Evolutionary conservation across 1,140 invertebrate species (phyloP).

Genomic region (Cydia pomonella): DNA sequence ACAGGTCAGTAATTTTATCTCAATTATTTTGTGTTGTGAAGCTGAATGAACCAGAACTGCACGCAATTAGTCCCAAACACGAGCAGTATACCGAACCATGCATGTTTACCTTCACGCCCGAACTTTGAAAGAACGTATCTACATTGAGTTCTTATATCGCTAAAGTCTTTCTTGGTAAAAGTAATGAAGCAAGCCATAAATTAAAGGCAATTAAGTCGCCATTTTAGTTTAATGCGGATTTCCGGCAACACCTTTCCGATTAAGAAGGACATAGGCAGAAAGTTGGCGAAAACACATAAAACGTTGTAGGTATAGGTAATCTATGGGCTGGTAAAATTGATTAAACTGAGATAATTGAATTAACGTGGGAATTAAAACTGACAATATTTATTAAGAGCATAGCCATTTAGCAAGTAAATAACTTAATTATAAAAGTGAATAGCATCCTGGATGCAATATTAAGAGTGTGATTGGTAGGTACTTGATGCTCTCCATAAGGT

Average conservation of each 20-base stretch:
- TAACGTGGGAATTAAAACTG: constrained; percentile 8
- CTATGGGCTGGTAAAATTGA: background rate
- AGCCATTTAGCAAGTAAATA: background rate
- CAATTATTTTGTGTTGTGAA: constrained; percentile 6
- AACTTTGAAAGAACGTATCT: background rate
- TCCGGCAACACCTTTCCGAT: constrained; percentile 2
- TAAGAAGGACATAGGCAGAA: constrained; percentile 12
- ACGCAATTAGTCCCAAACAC: constrained; percentile 10
- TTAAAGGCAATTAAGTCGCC: constrained; percentile 17
- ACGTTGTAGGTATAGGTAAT: background rate
- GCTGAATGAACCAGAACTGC: background rate
- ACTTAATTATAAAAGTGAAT: background rate
- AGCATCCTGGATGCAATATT: background rate
- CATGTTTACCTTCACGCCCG: background rate
- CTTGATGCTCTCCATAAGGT: background rate
- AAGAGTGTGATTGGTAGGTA: background rate
- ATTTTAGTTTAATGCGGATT: constrained; percentile 6
- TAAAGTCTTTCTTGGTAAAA: background rate
- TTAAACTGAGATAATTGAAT: background rate
- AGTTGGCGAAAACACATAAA: constrained; percentile 11
- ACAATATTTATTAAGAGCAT: background rate
- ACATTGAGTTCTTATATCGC: background rate
- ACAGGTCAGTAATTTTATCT: background rate
- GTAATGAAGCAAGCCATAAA: background rate
- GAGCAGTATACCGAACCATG: background rate